Conservation (phyloP, 2,797 vertebrate species). For the Leptoclinus maculatus region DNA sequence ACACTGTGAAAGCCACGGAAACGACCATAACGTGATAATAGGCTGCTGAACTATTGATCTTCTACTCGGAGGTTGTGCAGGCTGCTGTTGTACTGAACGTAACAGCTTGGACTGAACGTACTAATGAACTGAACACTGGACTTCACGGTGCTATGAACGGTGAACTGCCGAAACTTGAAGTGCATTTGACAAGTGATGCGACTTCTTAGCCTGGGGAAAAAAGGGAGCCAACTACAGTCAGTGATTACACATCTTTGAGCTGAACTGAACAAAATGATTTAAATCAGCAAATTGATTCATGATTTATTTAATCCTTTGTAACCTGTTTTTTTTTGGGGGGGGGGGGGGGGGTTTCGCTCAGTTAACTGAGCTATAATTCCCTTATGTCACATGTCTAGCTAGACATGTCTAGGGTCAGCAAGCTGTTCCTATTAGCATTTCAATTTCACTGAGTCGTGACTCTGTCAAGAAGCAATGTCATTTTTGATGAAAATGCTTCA, state of each 20-base stretch:
- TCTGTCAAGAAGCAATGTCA: not conserved
- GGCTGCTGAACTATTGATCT: not conserved
- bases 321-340: not conserved
- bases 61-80: no score
- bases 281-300: not conserved
- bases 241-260: not conserved
- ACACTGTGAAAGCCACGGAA: not conserved
- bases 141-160: not conserved
- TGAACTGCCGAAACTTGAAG: not conserved
- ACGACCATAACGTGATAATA: not conserved
- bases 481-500: slow-evolving; percentile 2
- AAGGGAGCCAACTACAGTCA: not conserved
- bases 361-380: not conserved
- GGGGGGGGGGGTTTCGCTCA: not conserved
- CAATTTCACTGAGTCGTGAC: not conserved
- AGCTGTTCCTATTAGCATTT: slow-evolving; percentile 7
- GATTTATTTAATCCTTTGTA: slow-evolving; percentile 9
- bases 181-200: not conserved
- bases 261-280: not conserved
- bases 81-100: not conserved
- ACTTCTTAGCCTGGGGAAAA: not conserved
- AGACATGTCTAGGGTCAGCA: not conserved
- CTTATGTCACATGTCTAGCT: not conserved
- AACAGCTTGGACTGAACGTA: not conserved
- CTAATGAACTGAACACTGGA: not conserved